phyloP scores from a whole-genome alignment of 2,888 invertebrate species.

The Tuberolachnus salignus region DNA sequence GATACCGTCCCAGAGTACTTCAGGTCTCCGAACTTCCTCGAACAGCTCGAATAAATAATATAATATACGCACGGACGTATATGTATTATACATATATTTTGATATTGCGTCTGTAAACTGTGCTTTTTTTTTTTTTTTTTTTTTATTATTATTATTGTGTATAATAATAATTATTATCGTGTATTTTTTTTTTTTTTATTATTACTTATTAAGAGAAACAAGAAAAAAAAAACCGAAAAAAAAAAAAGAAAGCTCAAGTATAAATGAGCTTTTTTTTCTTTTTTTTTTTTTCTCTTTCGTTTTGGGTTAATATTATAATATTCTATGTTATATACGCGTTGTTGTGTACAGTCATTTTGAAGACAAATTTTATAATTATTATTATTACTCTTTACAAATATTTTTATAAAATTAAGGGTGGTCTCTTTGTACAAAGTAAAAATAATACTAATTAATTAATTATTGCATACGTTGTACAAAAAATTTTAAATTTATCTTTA shows the following conservation, averaged over 20 bases:
- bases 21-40: constrained; percentile 99
- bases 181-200: constrained; percentile 57
- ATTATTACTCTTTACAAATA: constrained; percentile 32
- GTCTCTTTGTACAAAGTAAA: constrained; percentile 51
- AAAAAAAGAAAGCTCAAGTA: constrained; percentile 43
- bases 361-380: constrained; percentile 51
- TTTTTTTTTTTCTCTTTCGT: constrained; percentile 56
- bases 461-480: constrained; percentile 47
- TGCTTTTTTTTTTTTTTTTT: constrained; percentile 36
- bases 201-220: no score
- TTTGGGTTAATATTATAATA: constrained; percentile 57
- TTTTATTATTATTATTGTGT: constrained; percentile 50
- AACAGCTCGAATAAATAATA: constrained; percentile 85
- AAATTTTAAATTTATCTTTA: constrained; percentile 38
- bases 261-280: constrained; percentile 41
- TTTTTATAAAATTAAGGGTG: constrained; percentile 50
- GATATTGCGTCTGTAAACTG: constrained; percentile 56
- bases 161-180: constrained; percentile 51
- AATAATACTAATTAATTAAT: no score
- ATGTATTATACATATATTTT: constrained; percentile 8
- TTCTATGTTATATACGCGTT: constrained; percentile 38
- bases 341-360: constrained; percentile 56
- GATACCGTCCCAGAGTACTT: constrained; percentile 99
- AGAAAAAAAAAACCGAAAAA: constrained; percentile 49
- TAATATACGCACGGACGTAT: constrained; percentile 18